These are phyloP conservation scores for Anarrhichthys ocellatus DNA, from an alignment of 2,113 vertebrate species.

Conservation along the genomic window DNA sequence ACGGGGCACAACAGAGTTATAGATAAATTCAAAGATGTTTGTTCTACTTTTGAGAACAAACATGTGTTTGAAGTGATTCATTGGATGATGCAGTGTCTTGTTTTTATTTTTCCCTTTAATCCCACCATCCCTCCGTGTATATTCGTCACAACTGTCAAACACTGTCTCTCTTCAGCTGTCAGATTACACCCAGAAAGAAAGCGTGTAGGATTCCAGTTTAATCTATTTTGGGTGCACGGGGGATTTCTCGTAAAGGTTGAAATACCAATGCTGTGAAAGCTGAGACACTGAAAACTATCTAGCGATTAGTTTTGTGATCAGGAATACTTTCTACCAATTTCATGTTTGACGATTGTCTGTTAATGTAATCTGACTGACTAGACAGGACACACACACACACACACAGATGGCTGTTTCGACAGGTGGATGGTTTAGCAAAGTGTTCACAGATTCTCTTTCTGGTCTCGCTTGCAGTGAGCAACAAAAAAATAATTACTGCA, in stretches of 20 bases:
- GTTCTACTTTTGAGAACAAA: constrained; percentile 59
- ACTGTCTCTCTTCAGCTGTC: constrained; percentile 57
- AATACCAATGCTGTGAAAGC: constrained; percentile 28
- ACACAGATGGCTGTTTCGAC: neutral
- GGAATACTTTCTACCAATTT: constrained; percentile 11
- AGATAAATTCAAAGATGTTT: constrained; percentile 37
- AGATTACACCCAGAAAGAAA: constrained; percentile 33
- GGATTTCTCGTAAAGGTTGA: constrained; percentile 36
- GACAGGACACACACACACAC: constrained; percentile 1
- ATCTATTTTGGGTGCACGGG: constrained; percentile 22
- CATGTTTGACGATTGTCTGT: constrained; percentile 18
- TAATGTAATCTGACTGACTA: constrained; percentile 5
- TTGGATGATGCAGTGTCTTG: constrained; percentile 35
- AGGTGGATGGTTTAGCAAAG: constrained; percentile 18
- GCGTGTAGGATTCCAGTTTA: constrained; percentile 21
- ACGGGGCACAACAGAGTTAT: constrained; percentile 39
- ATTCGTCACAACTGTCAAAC: constrained; percentile 64
- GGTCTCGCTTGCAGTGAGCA: constrained; percentile 10
- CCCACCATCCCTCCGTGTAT: constrained; percentile 53
- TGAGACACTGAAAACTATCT: constrained; percentile 14
- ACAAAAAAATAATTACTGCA: constrained; percentile 47
- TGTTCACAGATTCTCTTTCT: constrained; percentile 14
- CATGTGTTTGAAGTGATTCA: constrained; percentile 55
- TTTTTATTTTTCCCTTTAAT: constrained; percentile 65
- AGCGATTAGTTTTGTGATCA: constrained; percentile 4